Base-by-base conservation (phyloP, 2,888 invertebrate species). In the Scaptomyza caliginosa region DNA sequence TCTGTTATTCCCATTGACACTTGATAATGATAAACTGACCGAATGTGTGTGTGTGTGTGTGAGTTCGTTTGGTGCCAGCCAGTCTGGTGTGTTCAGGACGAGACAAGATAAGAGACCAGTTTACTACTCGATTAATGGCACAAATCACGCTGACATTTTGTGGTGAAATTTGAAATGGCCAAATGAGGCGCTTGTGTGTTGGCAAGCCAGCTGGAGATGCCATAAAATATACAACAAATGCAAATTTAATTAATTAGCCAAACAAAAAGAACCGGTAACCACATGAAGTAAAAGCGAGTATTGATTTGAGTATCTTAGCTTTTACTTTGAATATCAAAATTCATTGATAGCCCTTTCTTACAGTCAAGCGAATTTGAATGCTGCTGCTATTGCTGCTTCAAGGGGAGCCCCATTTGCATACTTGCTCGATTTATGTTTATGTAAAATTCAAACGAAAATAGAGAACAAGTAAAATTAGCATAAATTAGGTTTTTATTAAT, bases 401-500 rank as follows among this genome's bases (percentile, higher is more conserved):
- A 55, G 60, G 57, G 46, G 42, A 51, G 56, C 62, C 74, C 46
- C 7, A 81, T 81, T 86, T 82, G 86, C 84, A 82, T 83, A 86
- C 67, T 49, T 49, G 65, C 38, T 64, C 51, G 64, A 60, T 63
- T 72, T 75, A 16, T 16, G 16, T 16, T 7, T 84, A 64, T 70
- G 64, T 70, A 84, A 74, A 80, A 83, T 43, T 65, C 63, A 59
- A 62, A 57, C 60, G 69, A 67, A 21, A 55, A 51, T n/a, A 32
- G 21, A 38, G 13, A 19, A 49, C 57, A 80, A 21, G 46, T 57
- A 28, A 68, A 81, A 84, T 84, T 83, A 84, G 59, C 84, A 84
- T 85, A 85, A 79, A 79, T 81, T 86, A 83, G 77, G 46, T 81
- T 81, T 28, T 83, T 74, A 86, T 83, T 81, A 81, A 86, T 84